Conservation (phyloP, 2,113 vertebrate genomes). For the Bos indicus region DNA sequence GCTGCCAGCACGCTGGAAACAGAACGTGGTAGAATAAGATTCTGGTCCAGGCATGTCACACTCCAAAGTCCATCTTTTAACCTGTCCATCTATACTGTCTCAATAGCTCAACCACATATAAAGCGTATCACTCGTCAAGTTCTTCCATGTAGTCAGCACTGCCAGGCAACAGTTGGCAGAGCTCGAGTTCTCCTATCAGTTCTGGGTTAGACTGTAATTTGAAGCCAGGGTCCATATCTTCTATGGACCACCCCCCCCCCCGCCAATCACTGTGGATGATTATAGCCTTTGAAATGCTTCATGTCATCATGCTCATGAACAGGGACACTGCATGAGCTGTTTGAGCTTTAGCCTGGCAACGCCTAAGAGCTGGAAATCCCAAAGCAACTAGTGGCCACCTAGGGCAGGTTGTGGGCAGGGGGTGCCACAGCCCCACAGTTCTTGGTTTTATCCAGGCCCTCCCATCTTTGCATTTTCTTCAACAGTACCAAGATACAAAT, state of each 20-base stretch:
- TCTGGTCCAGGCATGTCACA: constrained; percentile 6
- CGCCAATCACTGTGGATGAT: neutral
- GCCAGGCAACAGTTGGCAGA: neutral
- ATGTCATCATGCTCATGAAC: neutral
- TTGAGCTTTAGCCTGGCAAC: neutral
- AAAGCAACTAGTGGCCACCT: neutral
- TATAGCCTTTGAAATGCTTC: neutral
- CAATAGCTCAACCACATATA: neutral
- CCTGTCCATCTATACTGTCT: neutral
- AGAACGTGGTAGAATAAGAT: neutral
- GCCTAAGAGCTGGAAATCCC: neutral
- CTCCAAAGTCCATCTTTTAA: neutral
- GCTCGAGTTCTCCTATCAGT: neutral
- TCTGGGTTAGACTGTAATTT: neutral
- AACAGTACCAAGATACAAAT: neutral
- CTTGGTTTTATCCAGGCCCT: neutral
- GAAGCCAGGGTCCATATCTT: neutral
- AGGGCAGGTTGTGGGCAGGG: neutral
- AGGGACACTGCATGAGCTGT: neutral
- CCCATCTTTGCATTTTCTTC: neutral
- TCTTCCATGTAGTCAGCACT: neutral
- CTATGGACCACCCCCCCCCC: neutral
- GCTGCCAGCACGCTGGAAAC: neutral
- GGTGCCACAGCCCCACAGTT: neutral
- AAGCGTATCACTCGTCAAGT: neutral